Evolutionary conservation across 1,140 invertebrate species (phyloP).

Genomic region (Platorchestia sp.): DNA sequence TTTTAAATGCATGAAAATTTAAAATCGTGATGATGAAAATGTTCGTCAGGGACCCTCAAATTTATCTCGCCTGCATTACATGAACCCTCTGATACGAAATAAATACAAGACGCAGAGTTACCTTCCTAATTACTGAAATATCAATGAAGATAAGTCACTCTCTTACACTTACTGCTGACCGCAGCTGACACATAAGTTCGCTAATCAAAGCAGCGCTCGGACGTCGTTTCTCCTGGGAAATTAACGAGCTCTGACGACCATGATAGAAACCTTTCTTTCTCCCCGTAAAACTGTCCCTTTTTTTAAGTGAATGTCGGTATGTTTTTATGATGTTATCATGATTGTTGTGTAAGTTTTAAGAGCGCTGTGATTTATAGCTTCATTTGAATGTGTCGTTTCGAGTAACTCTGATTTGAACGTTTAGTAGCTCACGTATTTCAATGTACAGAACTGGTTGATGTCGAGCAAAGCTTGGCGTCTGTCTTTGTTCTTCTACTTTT

Average conservation of each 20-base stretch:
- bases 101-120: background rate
- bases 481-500: background rate
- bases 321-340: conserved; percentile 32
- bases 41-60: background rate
- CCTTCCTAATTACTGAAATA: background rate
- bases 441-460: background rate
- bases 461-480: background rate
- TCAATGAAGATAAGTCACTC: no score
- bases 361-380: conserved; percentile 32
- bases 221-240: background rate
- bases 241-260: background rate
- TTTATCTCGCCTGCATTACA: background rate
- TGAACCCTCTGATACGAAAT: background rate
- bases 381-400: conserved; percentile 7
- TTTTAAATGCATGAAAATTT: background rate
- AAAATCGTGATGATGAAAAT: background rate
- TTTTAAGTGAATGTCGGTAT: background rate
- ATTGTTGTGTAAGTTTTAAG: conserved; percentile 43
- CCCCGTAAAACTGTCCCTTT: background rate
- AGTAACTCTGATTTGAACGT: background rate
- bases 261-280: background rate
- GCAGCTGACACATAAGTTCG: background rate
- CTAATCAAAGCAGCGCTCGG: background rate
- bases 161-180: background rate
- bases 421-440: background rate